A percentile compares a stretch with the other conserved stretches of the same genome.
Evolutionary conservation across 1,140 invertebrate species (phyloP).

Genomic region (Bicyclus anynana): DNA sequence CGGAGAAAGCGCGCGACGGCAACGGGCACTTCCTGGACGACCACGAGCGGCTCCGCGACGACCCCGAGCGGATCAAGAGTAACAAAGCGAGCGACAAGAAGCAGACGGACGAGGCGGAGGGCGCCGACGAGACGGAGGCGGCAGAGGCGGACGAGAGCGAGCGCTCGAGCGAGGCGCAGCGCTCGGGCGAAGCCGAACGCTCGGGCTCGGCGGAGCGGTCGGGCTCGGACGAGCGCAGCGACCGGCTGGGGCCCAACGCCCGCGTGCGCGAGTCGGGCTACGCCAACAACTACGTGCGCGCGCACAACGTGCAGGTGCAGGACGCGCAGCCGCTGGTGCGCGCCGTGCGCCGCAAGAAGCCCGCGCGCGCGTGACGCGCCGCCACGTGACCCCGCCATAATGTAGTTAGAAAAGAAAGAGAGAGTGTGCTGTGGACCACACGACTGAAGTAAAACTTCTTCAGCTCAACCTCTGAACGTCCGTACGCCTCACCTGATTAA

Average conservation of each 20-base stretch:
- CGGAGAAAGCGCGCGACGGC: constrained; percentile 36
- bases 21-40: constrained; percentile 52
- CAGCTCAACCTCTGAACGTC: no score
- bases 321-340: constrained; percentile 32
- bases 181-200: constrained; percentile 22
- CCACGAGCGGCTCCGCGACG: constrained; percentile 40
- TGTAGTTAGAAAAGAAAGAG: no score
- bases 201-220: constrained; percentile 38
- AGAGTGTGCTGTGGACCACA: no score
- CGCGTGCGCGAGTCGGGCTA: constrained; percentile 50
- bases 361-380: constrained; percentile 30
- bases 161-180: constrained; percentile 18
- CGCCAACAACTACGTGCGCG: constrained; percentile 50
- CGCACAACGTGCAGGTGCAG: constrained; percentile 49
- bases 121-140: constrained; percentile 1
- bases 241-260: constrained; percentile 55
- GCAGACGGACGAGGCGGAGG: constrained; percentile 4
- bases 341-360: constrained; percentile 34
- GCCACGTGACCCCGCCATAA: constrained; percentile 52
- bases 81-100: constrained; percentile 4
- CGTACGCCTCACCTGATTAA: no score
- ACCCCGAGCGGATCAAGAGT: constrained; percentile 27
- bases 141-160: constrained; percentile 31
- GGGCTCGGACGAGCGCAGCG: constrained; percentile 46
- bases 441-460: no score